Evolutionary conservation across 1,140 invertebrate genomes (phyloP), one percentile per base, ranked within the genome.

Genomic region (Rhizoglyphus robini): DNA sequence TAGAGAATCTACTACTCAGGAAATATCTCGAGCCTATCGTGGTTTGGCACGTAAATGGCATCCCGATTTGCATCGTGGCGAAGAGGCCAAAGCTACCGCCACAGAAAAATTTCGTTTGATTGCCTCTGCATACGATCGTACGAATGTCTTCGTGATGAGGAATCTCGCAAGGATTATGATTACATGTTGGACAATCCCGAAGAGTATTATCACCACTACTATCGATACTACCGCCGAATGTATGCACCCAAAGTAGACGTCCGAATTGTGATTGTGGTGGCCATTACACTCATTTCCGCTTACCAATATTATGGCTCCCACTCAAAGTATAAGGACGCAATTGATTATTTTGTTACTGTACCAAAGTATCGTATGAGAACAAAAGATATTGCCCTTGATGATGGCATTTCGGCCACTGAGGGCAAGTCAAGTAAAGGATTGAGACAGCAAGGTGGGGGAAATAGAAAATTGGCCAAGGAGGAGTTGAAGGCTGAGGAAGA

Each of bases 151-250:
- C 83, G 85, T 76, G 90, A 95, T 81, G 90, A 94, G 38, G 90
- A 92, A 72, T 83, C 85, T 18, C 78, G 89, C 69, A 81, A 79
- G 49, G 90, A 94, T 76, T 95, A 95, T 75, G 86, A 95, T 75
- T 92, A 94, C 75, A 93, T 94, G 88, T 79, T 95, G 76, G 91
- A 95, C 74, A 86, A 95, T 79, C 91, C 91, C 68, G 86, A 90
- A 73, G 85, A 88, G 69, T 87, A 88, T 71, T 90, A 90, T 76
- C 82, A 84, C 32, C 86, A 91, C 79, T 93, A 93, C 74, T 95
- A 91, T 75, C 81, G 87, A 65, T 95, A 94, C 74, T 95, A 94
- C 76, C 77, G 86, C 32, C 79, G 87, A 61, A 79, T 86, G 57
- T 83, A 89, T 73, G 84, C 87, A 13, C 90, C 90, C 2, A 90